These are phyloP conservation scores for human (Homo sapiens) DNA, from an alignment of 2,113 vertebrate genomes.

Conservation along the genomic window GRCh38 chr20:51100001-51100500, in stretches of 20 bases:
- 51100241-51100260: not conserved
- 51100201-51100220: not conserved
- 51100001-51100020: not conserved
- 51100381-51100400: not conserved
- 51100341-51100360: not conserved
- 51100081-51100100: not conserved
- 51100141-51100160: not conserved
- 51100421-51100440: fast-evolving
- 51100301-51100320: not conserved
- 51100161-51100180: not conserved
- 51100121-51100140: not conserved
- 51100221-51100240: not conserved
- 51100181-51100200: not conserved
- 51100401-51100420: not conserved
- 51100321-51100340: not conserved
- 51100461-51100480: fast-evolving
- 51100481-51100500: not conserved
- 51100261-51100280: not conserved
- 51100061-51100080: fast-evolving
- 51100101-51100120: not conserved
- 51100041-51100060: fast-evolving
- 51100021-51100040: not conserved
- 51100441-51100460: not conserved
- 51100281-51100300: not conserved
- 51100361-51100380: fast-evolving